Base-by-base conservation (phyloP, 2,888 invertebrate species). In the Dermolepida albohirtum region DNA sequence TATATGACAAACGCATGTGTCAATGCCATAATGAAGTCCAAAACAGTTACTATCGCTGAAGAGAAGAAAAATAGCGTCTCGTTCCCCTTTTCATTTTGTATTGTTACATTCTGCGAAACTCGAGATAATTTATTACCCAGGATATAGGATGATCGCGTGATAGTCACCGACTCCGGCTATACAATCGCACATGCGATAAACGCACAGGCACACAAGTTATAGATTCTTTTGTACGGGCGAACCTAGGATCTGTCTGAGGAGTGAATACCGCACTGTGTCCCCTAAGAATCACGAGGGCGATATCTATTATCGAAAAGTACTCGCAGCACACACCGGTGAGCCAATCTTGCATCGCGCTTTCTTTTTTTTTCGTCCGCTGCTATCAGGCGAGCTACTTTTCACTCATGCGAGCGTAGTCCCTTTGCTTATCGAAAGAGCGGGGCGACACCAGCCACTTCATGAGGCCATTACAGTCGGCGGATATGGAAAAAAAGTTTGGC, bases 131-230 rank as follows among this genome's bases (percentile, higher is more conserved):
- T 81, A 81, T 81, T 77, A 75, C 76, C 34, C 78, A 78, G 80
- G 80, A 80, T 79, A 79, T 80, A 77, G 76, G 79, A 79, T 80
- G 78, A 78, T 81, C 73, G 80, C 81, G 80, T 80, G 81, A 79
- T 80, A 62, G 59, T 47, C 59, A 62, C 59, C 59, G 47, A 44
- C 16, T 62, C 17, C 34, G 39, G 59, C 44, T 62, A 47, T 14
- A 47, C 59, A 62, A 49, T 62, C 44, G 14, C 34, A 47, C 7
- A 39, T 47, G 47, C 16, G 34, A 62, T 34, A 29, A 14, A 47
- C 47, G 34, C 34, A 34, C 8, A 34, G 34, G 10, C 34, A 34
- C 10, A 34, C 34, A 7, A 34, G 34, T 34, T 34, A 8, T 41
- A 22, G 27, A 22, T 57, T 57, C 41, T 27, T 57, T 43, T 17